These are phyloP conservation scores for Tribolium madens DNA, from an alignment of 1,140 invertebrate species.

Conservation along the genomic window DNA sequence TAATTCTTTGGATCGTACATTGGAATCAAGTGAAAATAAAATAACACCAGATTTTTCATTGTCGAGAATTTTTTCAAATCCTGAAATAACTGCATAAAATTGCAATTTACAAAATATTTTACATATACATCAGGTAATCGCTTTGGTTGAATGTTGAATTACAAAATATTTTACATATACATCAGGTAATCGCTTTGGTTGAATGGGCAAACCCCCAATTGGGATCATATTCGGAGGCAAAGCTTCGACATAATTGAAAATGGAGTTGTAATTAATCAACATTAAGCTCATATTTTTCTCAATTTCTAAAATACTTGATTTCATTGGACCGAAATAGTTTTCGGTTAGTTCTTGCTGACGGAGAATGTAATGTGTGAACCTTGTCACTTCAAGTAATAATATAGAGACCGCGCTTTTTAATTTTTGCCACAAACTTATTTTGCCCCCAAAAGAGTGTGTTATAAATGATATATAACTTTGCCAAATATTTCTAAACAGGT, in stretches of 20 bases:
- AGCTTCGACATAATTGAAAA: slow-evolving; percentile 47
- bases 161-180: slow-evolving; percentile 1
- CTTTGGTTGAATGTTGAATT: slow-evolving; percentile 44
- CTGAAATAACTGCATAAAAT: slow-evolving; percentile 61
- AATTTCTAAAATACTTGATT: slow-evolving; percentile 23
- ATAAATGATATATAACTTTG: slow-evolving; percentile 45
- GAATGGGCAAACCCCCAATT: slow-evolving; percentile 52
- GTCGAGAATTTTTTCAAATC: slow-evolving; percentile 67
- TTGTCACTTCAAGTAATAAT: slow-evolving; percentile 13
- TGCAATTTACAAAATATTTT: slow-evolving; percentile 2
- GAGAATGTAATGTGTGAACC: background rate
- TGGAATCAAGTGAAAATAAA: slow-evolving; percentile 68
- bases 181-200: slow-evolving; percentile 25
- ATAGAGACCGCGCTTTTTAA: slow-evolving; percentile 36
- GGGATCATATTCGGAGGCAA: slow-evolving; percentile 53
- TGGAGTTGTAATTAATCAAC: slow-evolving; percentile 49
- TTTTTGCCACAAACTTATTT: slow-evolving; percentile 40
- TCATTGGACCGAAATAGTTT: slow-evolving; percentile 26
- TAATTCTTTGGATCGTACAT: slow-evolving; percentile 65
- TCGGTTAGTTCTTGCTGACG: slow-evolving; percentile 4
- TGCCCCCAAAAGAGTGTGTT: slow-evolving; percentile 15
- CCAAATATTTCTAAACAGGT: slow-evolving; percentile 35
- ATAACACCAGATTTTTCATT: slow-evolving; percentile 66
- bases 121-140: slow-evolving; percentile 19
- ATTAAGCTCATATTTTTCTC: slow-evolving; percentile 48